phyloP scores from a whole-genome alignment of 2,113 vertebrate genomes.

The Stegostoma tigrinum region DNA sequence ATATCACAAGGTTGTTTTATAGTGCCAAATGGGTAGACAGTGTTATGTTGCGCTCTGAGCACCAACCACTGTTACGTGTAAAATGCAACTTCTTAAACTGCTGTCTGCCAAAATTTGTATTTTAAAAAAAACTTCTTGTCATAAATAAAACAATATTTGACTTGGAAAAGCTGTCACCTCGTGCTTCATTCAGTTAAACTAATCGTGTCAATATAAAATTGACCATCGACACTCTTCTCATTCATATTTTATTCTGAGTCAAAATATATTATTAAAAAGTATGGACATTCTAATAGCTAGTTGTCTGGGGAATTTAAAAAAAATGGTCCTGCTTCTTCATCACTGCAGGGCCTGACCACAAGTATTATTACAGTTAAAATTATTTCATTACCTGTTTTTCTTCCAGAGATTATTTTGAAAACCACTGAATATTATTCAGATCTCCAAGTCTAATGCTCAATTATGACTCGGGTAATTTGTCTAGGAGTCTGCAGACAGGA shows the following conservation, averaged over 20 bases:
- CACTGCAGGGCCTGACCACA: background rate
- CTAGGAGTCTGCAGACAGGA: background rate
- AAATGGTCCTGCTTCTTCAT: background rate
- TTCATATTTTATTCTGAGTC: background rate
- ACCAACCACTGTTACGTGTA: background rate
- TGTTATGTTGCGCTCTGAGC: no score
- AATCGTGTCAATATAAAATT: background rate
- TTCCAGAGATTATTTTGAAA: background rate
- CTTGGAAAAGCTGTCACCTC: background rate
- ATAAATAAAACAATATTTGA: background rate
- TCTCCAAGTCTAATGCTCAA: background rate
- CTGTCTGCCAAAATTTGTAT: background rate
- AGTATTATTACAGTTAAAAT: background rate
- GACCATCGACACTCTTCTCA: background rate
- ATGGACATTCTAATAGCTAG: background rate
- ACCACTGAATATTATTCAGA: background rate
- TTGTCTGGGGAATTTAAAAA: background rate
- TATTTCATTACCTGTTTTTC: background rate
- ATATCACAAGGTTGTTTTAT: no score
- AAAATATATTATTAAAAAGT: constrained; percentile 5
- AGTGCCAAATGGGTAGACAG: no score
- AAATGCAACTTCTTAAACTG: background rate
- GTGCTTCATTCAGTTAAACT: background rate
- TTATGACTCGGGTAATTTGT: background rate
- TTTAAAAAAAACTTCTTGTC: background rate